phyloP scores from a whole-genome alignment of 2,113 vertebrate genomes.

The Progne subis region DNA sequence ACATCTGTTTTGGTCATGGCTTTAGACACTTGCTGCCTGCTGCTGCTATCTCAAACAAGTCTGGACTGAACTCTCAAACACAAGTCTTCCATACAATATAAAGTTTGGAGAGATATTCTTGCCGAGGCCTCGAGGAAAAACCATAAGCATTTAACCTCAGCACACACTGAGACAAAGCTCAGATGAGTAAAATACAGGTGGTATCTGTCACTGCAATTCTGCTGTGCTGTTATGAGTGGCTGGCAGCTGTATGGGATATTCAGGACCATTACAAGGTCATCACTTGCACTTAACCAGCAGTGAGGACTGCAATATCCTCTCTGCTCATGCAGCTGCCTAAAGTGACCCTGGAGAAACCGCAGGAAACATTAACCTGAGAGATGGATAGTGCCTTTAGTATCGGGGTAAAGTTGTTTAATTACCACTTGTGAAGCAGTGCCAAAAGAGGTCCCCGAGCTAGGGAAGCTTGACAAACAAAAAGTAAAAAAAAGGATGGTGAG shows the following conservation, averaged over 20 bases:
- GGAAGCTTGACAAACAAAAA: background rate
- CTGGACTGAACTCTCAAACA: background rate
- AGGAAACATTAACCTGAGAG: background rate
- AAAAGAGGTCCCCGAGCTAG: background rate
- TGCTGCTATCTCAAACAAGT: background rate
- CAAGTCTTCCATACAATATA: background rate
- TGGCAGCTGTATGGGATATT: background rate
- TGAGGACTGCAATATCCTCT: background rate
- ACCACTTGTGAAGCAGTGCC: background rate
- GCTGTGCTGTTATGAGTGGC: fast-evolving
- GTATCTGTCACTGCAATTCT: background rate
- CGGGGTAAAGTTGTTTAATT: background rate
- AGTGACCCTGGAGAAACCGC: background rate
- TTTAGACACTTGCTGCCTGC: background rate
- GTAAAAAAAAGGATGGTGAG: background rate
- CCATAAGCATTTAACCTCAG: fast-evolving
- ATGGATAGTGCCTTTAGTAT: background rate
- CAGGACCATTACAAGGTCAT: background rate
- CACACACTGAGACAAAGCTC: fast-evolving
- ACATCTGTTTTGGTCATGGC: background rate
- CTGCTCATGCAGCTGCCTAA: background rate
- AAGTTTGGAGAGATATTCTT: background rate
- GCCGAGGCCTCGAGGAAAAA: background rate
- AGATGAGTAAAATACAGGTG: background rate
- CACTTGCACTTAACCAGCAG: fast-evolving